phyloP scores from a whole-genome alignment of 1,140 invertebrate genomes.

The Ostrea denselamellosa region DNA sequence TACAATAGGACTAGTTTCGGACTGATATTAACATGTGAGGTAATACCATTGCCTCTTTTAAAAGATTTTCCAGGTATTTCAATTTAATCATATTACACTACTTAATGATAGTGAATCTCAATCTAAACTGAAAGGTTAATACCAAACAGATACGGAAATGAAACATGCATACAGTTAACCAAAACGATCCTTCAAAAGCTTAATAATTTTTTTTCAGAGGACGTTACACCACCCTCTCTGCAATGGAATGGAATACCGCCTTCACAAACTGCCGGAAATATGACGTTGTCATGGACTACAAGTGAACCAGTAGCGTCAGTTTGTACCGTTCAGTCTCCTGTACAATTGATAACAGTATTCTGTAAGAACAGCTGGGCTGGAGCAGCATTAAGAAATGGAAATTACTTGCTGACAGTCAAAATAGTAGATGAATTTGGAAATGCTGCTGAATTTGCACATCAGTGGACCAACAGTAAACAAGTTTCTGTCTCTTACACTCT shows the following conservation, averaged over 20 bases:
- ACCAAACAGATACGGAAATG: too few relatives aligned
- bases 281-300: neutral
- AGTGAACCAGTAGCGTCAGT: neutral
- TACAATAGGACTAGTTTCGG: too few relatives aligned
- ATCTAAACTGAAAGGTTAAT: too few relatives aligned
- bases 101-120: too few relatives aligned
- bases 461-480: neutral
- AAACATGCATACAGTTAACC: too few relatives aligned
- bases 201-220: neutral
- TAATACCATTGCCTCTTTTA: too few relatives aligned
- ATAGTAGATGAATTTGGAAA: slow-evolving; percentile 1
- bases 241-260: neutral
- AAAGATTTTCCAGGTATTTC: too few relatives aligned
- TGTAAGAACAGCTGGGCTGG: slow-evolving; percentile 5
- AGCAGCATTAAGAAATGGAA: neutral
- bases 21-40: too few relatives aligned
- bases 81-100: too few relatives aligned
- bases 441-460: neutral
- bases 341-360: neutral
- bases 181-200: too few relatives aligned
- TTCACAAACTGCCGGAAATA: neutral
- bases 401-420: neutral
- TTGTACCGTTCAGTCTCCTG: neutral
- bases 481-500: neutral
- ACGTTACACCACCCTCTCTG: neutral